Base-by-base conservation (phyloP, 2,113 vertebrate genomes). In the Perognathus longimembris region DNA sequence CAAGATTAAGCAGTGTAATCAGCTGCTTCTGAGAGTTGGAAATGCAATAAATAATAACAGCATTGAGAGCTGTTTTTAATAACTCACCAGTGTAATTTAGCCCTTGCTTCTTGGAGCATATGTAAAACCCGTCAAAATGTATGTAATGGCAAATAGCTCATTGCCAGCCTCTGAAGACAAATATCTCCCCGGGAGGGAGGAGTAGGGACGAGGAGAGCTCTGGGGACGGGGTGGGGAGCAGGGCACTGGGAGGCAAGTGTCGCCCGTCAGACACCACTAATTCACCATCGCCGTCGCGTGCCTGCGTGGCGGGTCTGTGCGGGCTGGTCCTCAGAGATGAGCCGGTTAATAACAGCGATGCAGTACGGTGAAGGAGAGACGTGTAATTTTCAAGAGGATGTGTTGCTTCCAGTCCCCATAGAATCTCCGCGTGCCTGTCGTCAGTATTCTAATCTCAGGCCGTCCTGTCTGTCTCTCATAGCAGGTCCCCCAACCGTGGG, bases 51-150 rank as follows among this genome's bases (percentile, higher is more conserved):
- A 97, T 97, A 97, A 97, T 91, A 96, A 95, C 78, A 97, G 95
- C 95, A 94, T 94, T 85, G 95, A 97, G 97, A 92, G 92, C 92
- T 97, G 94, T 97, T 97, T 97, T 97, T 97, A 97, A 97, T 97
- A 97, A 97, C 97, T 96, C 96, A 97, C 95, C 89, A 91, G 91
- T 78, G 93, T 93, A 97, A 97, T 96, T 97, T 97, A 94, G 97
- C 96, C 89, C 69, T 15, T 15, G 95, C 94, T 96, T 96, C 93
- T 93, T 70, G 63, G 94, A 96, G 91, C 94, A 95, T 96, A 93
- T 97, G 95, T 95, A 97, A 96, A 97, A 96, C 57, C 91, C 93
- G 96, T 94, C 97, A 95, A 89, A 92, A 94, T 82, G 88, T 74
- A 74, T 96, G 45, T 85, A 73, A 75, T 83, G 91, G 91, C 94